A percentile compares a stretch with the other conserved stretches of the same genome.
phyloP scores from a whole-genome alignment of 2,888 invertebrate species.

The Morpho deidamia region DNA sequence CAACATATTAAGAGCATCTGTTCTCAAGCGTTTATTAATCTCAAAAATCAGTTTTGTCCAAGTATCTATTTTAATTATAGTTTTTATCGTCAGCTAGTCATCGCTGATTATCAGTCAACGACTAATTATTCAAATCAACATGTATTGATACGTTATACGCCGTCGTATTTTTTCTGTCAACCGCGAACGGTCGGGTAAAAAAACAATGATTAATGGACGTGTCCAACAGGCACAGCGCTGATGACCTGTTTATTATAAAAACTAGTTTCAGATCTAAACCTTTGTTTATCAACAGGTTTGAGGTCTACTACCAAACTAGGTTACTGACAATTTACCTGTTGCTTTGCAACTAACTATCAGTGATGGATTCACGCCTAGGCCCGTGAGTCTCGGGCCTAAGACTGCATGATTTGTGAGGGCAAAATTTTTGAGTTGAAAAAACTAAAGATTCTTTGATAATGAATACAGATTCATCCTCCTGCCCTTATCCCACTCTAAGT shows the following conservation, averaged over 20 bases:
- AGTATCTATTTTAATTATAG: background rate
- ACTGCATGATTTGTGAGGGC: too few relatives aligned
- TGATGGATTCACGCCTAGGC: too few relatives aligned
- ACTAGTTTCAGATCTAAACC: constrained; percentile 7
- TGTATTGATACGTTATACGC: constrained; percentile 12
- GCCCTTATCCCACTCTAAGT: too few relatives aligned
- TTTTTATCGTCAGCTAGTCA: constrained; percentile 12
- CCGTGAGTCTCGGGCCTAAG: too few relatives aligned
- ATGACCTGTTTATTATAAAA: constrained; percentile 11
- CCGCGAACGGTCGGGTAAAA: background rate
- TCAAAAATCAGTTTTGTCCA: background rate
- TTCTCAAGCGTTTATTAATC: too few relatives aligned
- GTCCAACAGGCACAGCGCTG: constrained; percentile 9
- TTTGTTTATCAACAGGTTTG: background rate
- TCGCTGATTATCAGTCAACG: constrained; percentile 7
- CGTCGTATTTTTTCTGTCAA: constrained; percentile 6
- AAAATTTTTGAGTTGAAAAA: too few relatives aligned
- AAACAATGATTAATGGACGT: constrained; percentile 21
- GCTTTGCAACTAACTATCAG: too few relatives aligned
- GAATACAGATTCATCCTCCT: too few relatives aligned
- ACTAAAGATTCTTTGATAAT: too few relatives aligned
- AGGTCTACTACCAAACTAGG: too few relatives aligned
- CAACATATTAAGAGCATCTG: too few relatives aligned
- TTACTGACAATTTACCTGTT: too few relatives aligned
- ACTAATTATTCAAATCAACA: constrained; percentile 23